phyloP scores from a whole-genome alignment of 2,113 vertebrate genomes.

The Plectropomus leopardus region DNA sequence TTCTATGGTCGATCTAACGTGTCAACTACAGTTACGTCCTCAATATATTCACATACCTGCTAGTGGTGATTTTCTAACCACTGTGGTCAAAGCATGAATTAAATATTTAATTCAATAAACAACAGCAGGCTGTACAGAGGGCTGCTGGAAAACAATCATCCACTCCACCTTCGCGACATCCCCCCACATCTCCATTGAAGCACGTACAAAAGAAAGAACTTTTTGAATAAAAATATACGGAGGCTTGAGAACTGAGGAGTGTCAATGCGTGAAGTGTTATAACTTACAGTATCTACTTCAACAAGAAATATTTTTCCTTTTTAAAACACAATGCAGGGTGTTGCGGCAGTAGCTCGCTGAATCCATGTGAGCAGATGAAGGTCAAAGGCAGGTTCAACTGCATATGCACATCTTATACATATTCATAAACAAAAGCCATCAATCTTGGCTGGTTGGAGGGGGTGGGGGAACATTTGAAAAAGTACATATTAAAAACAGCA shows the following conservation, averaged over 20 bases:
- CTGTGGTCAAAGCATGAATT: slow-evolving; percentile 40
- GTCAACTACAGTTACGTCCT: slow-evolving; percentile 13
- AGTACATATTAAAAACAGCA: slow-evolving; percentile 63
- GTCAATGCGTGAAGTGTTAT: slow-evolving; percentile 12
- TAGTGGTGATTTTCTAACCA: slow-evolving; percentile 29
- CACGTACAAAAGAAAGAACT: slow-evolving; percentile 9
- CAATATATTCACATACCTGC: slow-evolving; percentile 7
- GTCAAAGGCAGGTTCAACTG: slow-evolving; percentile 80
- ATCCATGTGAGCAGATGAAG: slow-evolving; percentile 71
- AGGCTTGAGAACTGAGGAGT: slow-evolving; percentile 18
- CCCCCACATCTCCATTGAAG: background rate
- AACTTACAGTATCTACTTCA: slow-evolving; percentile 27
- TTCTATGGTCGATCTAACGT: background rate
- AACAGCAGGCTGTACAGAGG: slow-evolving; percentile 16
- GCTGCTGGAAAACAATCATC: background rate
- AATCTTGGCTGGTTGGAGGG: slow-evolving; percentile 71
- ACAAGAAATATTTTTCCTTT: slow-evolving; percentile 37
- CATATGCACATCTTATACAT: slow-evolving; percentile 78
- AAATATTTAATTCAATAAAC: slow-evolving; percentile 31
- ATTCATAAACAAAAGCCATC: slow-evolving; percentile 80
- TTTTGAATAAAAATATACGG: slow-evolving; percentile 2
- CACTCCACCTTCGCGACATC: background rate
- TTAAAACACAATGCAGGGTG: slow-evolving; percentile 34
- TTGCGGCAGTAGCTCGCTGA: slow-evolving; percentile 30
- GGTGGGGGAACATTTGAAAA: slow-evolving; percentile 58